A percentile compares a stretch with the other conserved stretches of the same genome.
Conservation (phyloP, 2,797 vertebrate species). For the Chiroxiphia lanceolata region DNA sequence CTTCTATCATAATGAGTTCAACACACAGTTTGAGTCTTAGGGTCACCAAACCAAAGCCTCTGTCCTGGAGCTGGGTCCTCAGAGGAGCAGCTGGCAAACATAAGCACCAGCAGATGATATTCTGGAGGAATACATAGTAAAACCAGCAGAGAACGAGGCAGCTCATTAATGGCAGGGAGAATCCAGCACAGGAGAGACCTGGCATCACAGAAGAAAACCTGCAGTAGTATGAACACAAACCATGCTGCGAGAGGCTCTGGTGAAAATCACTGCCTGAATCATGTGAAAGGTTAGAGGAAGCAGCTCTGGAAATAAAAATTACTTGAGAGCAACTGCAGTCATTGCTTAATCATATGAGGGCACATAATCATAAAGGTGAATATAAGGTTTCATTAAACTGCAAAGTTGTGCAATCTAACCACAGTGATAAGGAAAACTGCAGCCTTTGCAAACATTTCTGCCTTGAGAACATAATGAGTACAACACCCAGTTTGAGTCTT, state of each 20-base stretch:
- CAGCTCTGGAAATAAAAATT: neutral
- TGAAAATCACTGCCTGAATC: neutral
- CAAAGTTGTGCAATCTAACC: neutral
- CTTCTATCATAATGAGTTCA: neutral
- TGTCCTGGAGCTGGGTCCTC: neutral
- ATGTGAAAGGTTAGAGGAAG: neutral
- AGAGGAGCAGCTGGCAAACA: neutral
- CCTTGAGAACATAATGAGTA: neutral
- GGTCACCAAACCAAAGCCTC: neutral
- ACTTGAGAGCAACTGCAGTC: neutral
- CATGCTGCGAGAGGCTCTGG: neutral
- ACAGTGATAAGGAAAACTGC: neutral
- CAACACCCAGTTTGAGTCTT: neutral
- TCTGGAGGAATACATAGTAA: neutral
- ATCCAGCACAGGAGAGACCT: neutral
- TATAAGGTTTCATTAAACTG: neutral
- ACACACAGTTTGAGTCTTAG: neutral
- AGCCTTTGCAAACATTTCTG: neutral
- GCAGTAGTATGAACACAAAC: neutral
- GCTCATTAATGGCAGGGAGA: rapidly evolving
- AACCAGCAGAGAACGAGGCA: neutral
- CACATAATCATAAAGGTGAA: neutral
- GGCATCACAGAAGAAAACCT: neutral
- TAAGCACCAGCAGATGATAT: neutral
- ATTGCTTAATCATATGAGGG: neutral